These are phyloP conservation scores for Pterostichus niger DNA, from an alignment of 2,888 invertebrate genomes.

Conservation along the genomic window DNA sequence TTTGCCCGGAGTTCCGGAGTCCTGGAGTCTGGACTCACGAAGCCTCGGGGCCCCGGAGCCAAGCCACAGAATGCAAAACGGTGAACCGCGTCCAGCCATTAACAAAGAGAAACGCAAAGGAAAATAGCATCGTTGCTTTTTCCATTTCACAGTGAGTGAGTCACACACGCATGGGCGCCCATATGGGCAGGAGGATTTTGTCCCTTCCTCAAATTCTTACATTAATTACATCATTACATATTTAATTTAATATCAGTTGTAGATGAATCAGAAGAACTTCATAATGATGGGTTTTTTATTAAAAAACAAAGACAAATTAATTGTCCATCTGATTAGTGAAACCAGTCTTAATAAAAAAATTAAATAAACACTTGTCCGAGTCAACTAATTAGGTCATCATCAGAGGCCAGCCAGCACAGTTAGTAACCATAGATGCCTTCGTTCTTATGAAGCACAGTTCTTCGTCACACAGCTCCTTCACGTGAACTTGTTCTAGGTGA, in stretches of 20 bases:
- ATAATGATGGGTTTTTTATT: too few relatives aligned
- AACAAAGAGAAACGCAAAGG: constrained; percentile 36
- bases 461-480: too few relatives aligned
- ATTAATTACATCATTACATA: not conserved
- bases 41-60: not conserved
- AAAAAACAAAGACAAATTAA: too few relatives aligned
- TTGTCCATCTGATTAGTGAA: too few relatives aligned
- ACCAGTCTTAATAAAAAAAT: too few relatives aligned
- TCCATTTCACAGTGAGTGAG: constrained; percentile 10
- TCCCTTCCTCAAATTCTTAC: not conserved
- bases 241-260: not conserved
- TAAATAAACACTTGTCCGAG: too few relatives aligned
- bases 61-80: constrained; percentile 42
- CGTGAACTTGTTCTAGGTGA: too few relatives aligned
- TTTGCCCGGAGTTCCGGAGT: constrained; percentile 14
- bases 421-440: too few relatives aligned
- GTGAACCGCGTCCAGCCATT: constrained; percentile 34
- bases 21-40: not conserved
- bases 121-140: constrained; percentile 11
- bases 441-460: too few relatives aligned
- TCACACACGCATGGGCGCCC: not conserved
- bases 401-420: too few relatives aligned
- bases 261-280: too few relatives aligned
- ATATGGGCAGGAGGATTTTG: not conserved
- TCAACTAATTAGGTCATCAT: too few relatives aligned